Evolutionary conservation across 2,113 vertebrate species (phyloP).

Genomic region (Anguilla rostrata): DNA sequence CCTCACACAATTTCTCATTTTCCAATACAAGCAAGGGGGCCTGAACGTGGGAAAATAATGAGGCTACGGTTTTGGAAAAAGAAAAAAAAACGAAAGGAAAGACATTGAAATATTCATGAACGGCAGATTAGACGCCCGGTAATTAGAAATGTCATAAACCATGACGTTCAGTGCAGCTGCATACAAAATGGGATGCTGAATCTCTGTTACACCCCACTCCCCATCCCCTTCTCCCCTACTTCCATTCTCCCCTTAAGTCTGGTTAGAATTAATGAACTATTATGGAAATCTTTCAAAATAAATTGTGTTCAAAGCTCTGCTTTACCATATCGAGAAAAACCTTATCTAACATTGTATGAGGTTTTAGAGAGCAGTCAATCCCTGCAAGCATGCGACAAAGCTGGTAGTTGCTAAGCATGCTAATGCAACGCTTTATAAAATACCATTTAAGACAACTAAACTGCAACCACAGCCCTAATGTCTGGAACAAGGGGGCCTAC

Average conservation of each 20-base stretch:
- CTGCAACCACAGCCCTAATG: too few species aligned
- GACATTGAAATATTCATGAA: slow-evolving; percentile 6
- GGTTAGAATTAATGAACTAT: not conserved
- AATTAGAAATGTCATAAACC: not conserved
- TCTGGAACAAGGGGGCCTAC: too few species aligned
- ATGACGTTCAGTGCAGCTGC: not conserved
- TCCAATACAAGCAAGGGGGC: not conserved
- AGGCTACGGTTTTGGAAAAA: slow-evolving; percentile 11
- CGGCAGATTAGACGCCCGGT: not conserved
- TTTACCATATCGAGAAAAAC: not conserved
- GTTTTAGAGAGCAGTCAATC: not conserved
- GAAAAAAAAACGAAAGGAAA: slow-evolving; percentile 12
- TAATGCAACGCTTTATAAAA: too few species aligned
- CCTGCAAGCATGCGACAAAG: too few species aligned
- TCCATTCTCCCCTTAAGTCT: not conserved
- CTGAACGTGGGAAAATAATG: slow-evolving; percentile 36
- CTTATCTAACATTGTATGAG: not conserved
- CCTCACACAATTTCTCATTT: slow-evolving; percentile 41
- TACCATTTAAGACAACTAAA: too few species aligned
- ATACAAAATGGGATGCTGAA: not conserved
- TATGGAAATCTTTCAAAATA: not conserved
- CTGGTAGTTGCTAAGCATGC: too few species aligned
- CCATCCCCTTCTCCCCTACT: not conserved
- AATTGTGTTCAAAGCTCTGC: not conserved
- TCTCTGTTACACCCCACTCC: not conserved